phyloP scores from a whole-genome alignment of 1,140 invertebrate genomes.

The Chironomus striatipennis region DNA sequence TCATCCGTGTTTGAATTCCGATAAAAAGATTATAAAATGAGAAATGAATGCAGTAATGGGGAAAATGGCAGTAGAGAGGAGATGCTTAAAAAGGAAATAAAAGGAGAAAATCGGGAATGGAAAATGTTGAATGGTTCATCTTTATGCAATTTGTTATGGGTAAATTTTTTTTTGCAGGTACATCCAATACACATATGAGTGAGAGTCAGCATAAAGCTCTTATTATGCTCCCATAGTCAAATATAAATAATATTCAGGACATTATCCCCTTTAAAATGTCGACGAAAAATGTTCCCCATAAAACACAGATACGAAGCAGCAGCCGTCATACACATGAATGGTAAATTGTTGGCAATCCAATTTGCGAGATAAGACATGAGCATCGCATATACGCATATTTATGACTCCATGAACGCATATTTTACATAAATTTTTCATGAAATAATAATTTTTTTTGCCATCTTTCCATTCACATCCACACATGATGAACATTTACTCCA shows the following conservation, averaged over 20 bases:
- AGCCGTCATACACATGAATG: background rate
- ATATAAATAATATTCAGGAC: conserved; percentile 4
- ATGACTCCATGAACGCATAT: conserved; percentile 12
- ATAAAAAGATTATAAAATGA: conserved; percentile 20
- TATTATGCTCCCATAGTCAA: background rate
- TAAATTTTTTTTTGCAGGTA: background rate
- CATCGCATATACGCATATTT: conserved; percentile 12
- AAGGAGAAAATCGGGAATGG: background rate
- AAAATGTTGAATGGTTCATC: background rate
- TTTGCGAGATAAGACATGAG: conserved; percentile 12
- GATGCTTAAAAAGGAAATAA: background rate
- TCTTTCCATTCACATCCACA: too few relatives aligned
- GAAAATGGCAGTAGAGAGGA: background rate
- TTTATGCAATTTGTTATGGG: background rate
- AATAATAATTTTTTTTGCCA: background rate
- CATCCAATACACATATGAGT: background rate
- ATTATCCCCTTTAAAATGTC: background rate
- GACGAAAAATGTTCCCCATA: background rate
- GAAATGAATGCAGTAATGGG: background rate
- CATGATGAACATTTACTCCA: background rate
- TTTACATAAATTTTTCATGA: conserved; percentile 1
- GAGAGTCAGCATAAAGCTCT: background rate
- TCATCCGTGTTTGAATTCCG: conserved; percentile 23
- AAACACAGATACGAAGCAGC: conserved; percentile 11
- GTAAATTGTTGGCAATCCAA: conserved; percentile 12